phyloP scores from a whole-genome alignment of 1,140 invertebrate species.

The Eumaeus atala region DNA sequence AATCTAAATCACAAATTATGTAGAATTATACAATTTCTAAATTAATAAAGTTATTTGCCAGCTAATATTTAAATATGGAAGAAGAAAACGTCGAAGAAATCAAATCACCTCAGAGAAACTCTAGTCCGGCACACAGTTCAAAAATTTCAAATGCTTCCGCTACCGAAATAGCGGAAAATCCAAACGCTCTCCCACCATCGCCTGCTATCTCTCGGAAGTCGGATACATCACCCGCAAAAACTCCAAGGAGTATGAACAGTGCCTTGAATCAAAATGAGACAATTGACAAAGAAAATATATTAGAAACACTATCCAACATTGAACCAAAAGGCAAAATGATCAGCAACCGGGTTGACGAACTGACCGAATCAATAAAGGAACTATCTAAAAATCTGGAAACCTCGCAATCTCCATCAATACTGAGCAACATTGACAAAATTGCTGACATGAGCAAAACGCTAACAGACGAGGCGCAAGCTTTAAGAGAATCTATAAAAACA shows the following conservation, averaged over 20 bases:
- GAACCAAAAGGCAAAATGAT: constrained; percentile 34
- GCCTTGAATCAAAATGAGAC: no score
- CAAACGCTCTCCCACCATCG: no score
- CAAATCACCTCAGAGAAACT: constrained; percentile 16
- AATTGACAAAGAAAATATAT: constrained; percentile 24
- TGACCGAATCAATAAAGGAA: constrained; percentile 26
- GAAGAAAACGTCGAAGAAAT: constrained; percentile 19
- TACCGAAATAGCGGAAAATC: no score
- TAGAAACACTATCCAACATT: constrained; percentile 18
- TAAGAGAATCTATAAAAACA: constrained; percentile 51
- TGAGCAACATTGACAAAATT: constrained; percentile 58
- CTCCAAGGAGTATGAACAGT: no score
- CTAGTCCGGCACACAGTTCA: no score
- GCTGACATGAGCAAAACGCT: constrained; percentile 53
- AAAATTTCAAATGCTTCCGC: background rate
- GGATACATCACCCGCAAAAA: no score
- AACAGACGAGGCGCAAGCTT: constrained; percentile 53
- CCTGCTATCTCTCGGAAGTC: no score
- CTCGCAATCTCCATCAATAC: constrained; percentile 28
- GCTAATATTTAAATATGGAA: constrained; percentile 24
- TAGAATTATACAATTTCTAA: background rate
- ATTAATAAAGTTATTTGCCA: background rate
- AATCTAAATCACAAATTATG: background rate
- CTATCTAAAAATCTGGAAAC: constrained; percentile 28
- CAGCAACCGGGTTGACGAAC: constrained; percentile 33